Evolutionary conservation across 2,797 vertebrate species (phyloP).

Genomic region (Ctenopoma kingsleyae): DNA sequence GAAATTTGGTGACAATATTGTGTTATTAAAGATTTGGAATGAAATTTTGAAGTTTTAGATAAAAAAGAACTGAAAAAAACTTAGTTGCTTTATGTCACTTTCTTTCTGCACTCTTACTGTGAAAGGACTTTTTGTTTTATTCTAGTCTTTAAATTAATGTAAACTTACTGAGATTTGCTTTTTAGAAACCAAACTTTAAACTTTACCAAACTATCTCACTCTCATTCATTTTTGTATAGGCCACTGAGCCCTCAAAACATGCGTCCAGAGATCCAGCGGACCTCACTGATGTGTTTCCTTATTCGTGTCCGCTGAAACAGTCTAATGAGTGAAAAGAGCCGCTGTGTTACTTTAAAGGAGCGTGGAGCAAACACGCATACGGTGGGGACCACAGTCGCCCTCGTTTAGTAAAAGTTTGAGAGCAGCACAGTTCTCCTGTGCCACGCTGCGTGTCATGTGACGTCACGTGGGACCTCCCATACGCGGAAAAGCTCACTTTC

Average conservation of each 20-base stretch:
- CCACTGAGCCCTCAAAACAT: not conserved
- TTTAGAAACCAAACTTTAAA: not conserved
- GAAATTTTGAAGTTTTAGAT: not conserved
- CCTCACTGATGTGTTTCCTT: not conserved
- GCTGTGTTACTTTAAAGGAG: not conserved
- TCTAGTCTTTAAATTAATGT: not conserved
- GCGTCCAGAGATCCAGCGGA: not conserved
- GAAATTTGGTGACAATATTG: not conserved
- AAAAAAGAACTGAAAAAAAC: too few species aligned
- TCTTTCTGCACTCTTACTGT: too few species aligned
- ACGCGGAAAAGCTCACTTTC: constrained; percentile 69
- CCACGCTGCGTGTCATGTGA: constrained; percentile 32
- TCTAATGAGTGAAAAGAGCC: not conserved
- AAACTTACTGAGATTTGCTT: not conserved
- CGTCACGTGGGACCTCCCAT: constrained; percentile 80
- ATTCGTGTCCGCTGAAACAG: not conserved
- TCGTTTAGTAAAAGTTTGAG: constrained; percentile 27
- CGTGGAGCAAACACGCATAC: not conserved
- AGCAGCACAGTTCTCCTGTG: constrained; percentile 15
- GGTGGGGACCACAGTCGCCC: not conserved
- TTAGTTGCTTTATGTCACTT: too few species aligned
- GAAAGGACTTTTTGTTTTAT: not conserved
- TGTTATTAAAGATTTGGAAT: not conserved
- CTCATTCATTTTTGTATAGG: not conserved
- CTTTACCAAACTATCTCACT: not conserved